Conservation (phyloP, 2,888 invertebrate species). For the Fragum fragum region DNA sequence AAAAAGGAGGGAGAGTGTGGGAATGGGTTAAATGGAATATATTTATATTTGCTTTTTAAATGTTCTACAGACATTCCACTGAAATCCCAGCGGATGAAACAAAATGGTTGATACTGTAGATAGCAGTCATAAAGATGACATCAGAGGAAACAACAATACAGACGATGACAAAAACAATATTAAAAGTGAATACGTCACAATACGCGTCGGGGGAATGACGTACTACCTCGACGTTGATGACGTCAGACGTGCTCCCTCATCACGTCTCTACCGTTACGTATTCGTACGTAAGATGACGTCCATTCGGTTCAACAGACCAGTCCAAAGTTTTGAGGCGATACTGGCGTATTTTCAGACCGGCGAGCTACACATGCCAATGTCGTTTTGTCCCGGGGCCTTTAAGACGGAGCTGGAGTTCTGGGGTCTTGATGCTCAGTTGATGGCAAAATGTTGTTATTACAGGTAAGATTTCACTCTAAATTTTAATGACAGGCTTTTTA, state of each 20-base stretch:
- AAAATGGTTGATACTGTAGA: not conserved
- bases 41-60: too few relatives aligned
- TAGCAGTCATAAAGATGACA: not conserved
- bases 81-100: too few relatives aligned
- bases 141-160: not conserved
- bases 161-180: constrained; percentile 36
- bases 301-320: constrained; percentile 56
- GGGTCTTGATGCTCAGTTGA: constrained; percentile 62
- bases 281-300: constrained; percentile 40
- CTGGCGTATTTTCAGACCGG: constrained; percentile 66
- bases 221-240: constrained; percentile 58
- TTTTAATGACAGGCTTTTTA: too few relatives aligned
- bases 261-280: constrained; percentile 41
- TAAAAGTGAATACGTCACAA: constrained; percentile 26
- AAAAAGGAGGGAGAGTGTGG: too few relatives aligned
- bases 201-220: constrained; percentile 49
- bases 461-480: constrained; percentile 42
- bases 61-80: too few relatives aligned
- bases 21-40: too few relatives aligned
- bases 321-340: constrained; percentile 65
- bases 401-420: constrained; percentile 65
- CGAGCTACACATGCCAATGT: constrained; percentile 64
- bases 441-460: constrained; percentile 69
- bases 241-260: constrained; percentile 53
- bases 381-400: constrained; percentile 63